Conservation (phyloP, 2,888 invertebrate genomes). For the Hypolimnas misippus region DNA sequence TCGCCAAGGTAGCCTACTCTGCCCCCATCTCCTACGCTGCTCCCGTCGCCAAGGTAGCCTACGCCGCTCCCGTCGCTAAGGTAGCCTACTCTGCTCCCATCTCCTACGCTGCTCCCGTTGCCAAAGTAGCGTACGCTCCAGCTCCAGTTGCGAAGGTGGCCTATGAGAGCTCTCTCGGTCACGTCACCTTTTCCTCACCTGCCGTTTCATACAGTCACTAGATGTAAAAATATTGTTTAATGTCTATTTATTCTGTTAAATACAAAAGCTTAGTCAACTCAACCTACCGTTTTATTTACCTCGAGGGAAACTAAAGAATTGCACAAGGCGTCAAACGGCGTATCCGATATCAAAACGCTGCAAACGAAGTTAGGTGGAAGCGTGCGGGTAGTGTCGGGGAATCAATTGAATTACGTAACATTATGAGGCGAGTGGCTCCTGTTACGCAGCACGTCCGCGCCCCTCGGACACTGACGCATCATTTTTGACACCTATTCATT, state of each 20-base stretch:
- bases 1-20: conserved; percentile 19
- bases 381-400: conserved; percentile 82
- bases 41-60: conserved; percentile 44
- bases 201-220: conserved; percentile 73
- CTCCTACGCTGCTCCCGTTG: conserved; percentile 51
- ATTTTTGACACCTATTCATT: conserved; percentile 79
- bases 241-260: conserved; percentile 44
- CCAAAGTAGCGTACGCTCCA: conserved; percentile 49
- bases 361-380: conserved; percentile 80
- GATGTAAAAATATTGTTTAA: conserved; percentile 42
- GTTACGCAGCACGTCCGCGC: conserved; percentile 75
- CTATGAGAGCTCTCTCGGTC: conserved; percentile 52
- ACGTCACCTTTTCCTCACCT: conserved; percentile 54
- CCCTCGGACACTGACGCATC: conserved; percentile 72
- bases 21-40: conserved; percentile 42
- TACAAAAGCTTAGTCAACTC: conserved; percentile 40
- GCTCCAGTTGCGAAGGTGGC: conserved; percentile 49
- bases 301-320: conserved; percentile 62
- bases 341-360: conserved; percentile 83
- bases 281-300: conserved; percentile 56
- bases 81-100: conserved; percentile 53
- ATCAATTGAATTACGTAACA: conserved; percentile 83
- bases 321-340: conserved; percentile 74
- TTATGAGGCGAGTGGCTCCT: conserved; percentile 77
- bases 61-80: conserved; percentile 47